These are phyloP conservation scores for Rhinogobius similis DNA, from an alignment of 2,113 vertebrate genomes.

Conservation along the genomic window DNA sequence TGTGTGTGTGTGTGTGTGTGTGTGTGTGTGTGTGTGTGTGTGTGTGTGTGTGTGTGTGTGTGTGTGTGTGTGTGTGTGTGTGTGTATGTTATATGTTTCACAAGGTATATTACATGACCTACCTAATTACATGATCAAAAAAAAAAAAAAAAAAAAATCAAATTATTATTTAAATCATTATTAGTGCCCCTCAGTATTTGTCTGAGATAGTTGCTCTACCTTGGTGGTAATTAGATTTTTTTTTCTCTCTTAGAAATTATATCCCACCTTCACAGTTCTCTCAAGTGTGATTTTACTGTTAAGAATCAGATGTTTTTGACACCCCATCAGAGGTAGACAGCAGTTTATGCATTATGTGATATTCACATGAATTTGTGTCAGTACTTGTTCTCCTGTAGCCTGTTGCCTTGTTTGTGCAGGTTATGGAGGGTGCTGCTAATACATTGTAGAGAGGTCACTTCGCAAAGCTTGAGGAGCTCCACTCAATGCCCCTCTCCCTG, in stretches of 20 bases:
- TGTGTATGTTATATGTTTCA: too few relatives aligned
- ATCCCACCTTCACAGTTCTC: background rate
- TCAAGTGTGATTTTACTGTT: background rate
- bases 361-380: background rate
- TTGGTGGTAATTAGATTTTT: background rate
- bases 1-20: too few relatives aligned
- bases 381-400: background rate
- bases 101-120: too few relatives aligned
- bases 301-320: background rate
- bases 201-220: background rate
- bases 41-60: too few relatives aligned
- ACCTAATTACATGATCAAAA: too few relatives aligned
- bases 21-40: too few relatives aligned
- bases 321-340: too few relatives aligned
- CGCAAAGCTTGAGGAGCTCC: conserved; percentile 52
- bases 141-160: too few relatives aligned
- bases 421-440: conserved; percentile 29
- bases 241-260: background rate
- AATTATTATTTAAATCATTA: too few relatives aligned
- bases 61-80: too few relatives aligned
- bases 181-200: too few relatives aligned
- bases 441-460: conserved; percentile 57
- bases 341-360: background rate
- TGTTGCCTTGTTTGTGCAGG: conserved; percentile 5
- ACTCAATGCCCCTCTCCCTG: conserved; percentile 63